These are phyloP conservation scores for Formicarius rufipectus DNA, from an alignment of 2,113 vertebrate genomes.

Conservation along the genomic window DNA sequence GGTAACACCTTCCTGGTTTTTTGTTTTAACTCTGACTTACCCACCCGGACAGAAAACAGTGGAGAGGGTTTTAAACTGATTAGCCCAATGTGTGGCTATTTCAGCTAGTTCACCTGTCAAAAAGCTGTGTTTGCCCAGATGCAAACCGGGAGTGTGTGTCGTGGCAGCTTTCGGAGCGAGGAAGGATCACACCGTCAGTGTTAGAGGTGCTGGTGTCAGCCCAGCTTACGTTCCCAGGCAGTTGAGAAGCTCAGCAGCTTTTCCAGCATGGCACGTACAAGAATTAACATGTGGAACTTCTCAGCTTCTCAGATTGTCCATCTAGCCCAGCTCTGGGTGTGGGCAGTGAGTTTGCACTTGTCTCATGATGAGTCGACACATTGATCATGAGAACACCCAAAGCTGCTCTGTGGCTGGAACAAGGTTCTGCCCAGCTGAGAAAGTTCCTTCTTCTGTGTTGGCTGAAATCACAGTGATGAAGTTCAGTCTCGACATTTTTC, in stretches of 20 bases:
- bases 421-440: not conserved
- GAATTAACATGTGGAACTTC: not conserved
- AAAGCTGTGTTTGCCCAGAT: not conserved
- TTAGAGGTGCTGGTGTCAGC: not conserved
- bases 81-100: not conserved
- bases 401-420: not conserved
- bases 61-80: not conserved
- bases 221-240: not conserved
- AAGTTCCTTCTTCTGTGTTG: not conserved
- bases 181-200: not conserved
- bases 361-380: not conserved
- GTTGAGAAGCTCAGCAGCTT: not conserved
- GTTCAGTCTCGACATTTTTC: not conserved
- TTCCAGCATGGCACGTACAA: rapidly evolving
- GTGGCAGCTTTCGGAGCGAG: not conserved
- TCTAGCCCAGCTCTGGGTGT: not conserved
- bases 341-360: not conserved
- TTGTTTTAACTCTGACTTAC: not conserved
- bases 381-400: not conserved
- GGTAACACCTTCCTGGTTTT: not conserved
- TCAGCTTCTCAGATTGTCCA: not conserved
- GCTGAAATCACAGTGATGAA: not conserved
- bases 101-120: not conserved
- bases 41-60: not conserved
- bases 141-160: not conserved